Percentiles rank a stretch among this genome's conserved stretches.
phyloP scores from a whole-genome alignment of 2,888 invertebrate genomes.

The Hirudinaria manillensis region DNA sequence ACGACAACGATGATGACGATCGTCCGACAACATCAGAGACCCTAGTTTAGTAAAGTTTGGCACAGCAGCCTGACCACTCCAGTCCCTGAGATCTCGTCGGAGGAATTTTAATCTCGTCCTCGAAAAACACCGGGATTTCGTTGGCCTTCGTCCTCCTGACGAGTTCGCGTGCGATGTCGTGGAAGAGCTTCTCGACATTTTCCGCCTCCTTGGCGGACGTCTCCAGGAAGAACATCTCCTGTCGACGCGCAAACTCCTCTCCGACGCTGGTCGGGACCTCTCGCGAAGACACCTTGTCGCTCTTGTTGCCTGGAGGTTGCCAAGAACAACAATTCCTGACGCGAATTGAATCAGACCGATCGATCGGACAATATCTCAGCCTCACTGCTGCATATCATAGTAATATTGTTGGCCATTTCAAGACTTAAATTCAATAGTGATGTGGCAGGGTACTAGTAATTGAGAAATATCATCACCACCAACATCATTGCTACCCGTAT shows the following conservation, averaged over 20 bases:
- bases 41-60: not conserved
- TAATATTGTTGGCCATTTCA: too few relatives aligned
- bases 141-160: conserved; percentile 46
- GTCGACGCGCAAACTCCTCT: conserved; percentile 84
- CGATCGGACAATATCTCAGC: too few relatives aligned
- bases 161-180: conserved; percentile 83
- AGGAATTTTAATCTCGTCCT: conserved; percentile 24
- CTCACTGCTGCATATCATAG: too few relatives aligned
- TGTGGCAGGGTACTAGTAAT: too few relatives aligned
- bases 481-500: too few relatives aligned
- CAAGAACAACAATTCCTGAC: too few relatives aligned
- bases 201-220: conserved; percentile 96
- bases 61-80: conserved; percentile 27
- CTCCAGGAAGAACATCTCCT: conserved; percentile 88
- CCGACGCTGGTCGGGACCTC: conserved; percentile 92
- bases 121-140: conserved; percentile 31
- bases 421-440: too few relatives aligned
- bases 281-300: conserved; percentile 81
- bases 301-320: conserved; percentile 74
- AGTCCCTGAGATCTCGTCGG: conserved; percentile 16
- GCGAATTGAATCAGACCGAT: too few relatives aligned
- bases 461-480: too few relatives aligned
- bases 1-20: too few relatives aligned
- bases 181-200: conserved; percentile 90
- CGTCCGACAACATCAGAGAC: too few relatives aligned